phyloP scores from a whole-genome alignment of 2,113 vertebrate genomes.

The Urocynchramus pylzowi region DNA sequence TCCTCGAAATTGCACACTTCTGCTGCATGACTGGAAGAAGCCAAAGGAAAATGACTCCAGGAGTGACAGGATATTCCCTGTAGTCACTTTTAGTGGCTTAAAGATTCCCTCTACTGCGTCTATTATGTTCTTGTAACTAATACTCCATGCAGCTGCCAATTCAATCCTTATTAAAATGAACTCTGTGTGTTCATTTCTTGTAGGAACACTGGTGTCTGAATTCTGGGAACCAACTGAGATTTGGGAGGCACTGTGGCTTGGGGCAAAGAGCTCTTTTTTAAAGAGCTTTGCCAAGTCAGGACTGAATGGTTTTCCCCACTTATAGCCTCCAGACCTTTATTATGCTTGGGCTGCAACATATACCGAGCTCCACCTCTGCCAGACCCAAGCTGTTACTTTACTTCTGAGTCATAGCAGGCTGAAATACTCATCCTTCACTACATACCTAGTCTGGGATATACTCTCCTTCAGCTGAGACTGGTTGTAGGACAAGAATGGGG shows the following conservation, averaged over 20 bases:
- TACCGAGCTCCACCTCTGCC: neutral
- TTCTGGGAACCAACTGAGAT: constrained; percentile 50
- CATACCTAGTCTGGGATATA: neutral
- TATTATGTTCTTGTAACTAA: constrained; percentile 37
- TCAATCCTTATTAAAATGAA: constrained; percentile 31
- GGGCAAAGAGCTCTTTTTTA: neutral
- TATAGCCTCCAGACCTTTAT: constrained; percentile 57
- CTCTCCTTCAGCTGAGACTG: neutral
- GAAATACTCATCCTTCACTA: neutral
- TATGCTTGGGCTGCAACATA: constrained; percentile 53
- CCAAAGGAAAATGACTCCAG: neutral
- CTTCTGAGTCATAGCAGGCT: constrained; percentile 37
- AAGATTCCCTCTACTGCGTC: neutral
- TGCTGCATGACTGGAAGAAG: neutral
- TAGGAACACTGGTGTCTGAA: constrained; percentile 32
- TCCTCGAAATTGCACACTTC: neutral
- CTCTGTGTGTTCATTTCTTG: constrained; percentile 41
- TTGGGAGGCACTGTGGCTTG: constrained; percentile 49
- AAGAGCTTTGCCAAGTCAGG: constrained; percentile 32
- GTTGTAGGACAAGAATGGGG: neutral
- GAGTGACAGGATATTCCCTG: neutral
- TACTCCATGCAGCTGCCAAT: neutral
- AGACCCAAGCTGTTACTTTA: constrained; percentile 39
- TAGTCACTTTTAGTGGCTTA: neutral
- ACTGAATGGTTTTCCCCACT: constrained; percentile 57